Base-by-base conservation (phyloP, 2,888 invertebrate genomes). In the Pocota personata region DNA sequence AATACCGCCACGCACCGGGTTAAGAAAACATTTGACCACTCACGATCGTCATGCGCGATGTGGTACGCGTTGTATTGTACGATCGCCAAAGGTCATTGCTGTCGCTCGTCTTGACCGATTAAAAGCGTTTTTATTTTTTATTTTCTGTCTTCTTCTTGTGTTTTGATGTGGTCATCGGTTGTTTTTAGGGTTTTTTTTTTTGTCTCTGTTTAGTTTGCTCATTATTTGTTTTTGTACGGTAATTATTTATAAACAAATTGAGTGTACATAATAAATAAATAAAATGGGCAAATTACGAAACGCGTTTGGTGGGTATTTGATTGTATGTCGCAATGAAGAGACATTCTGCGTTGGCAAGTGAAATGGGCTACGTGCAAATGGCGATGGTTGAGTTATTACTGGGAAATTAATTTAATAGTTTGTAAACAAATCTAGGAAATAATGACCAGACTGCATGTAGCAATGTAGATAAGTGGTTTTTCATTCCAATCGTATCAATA, bases 71-170 rank as follows among this genome's bases (percentile, higher is more conserved):
- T 27, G 40, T 52, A 57, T 71, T 35, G 43, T 67, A 37, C 35
- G 46, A 35, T 76, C 64, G 69, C 62, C 77, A 77, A 82, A 72
- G 82, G 77, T 82, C 77, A 77, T 82, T 77, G 76, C 48, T 71
- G 69, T 76, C 27, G 35, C 46, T 50, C 57, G 71, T 77, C 71
- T 77, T 71, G 71, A 66, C 64, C 71, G 77, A 77, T 77, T 62
- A 62, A 69, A 57, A 24, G 66, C 52, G 37, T 8, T 40, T 32
- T 62, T 4, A 12, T 35, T 19, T 43, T 24, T 24, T n/a, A n/a
- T 60, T 40, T 10, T 14, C 27, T 43, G 16, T 43, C 21, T 32
- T 55, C 10, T 30, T 37, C 37, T 75, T 50, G 12, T 58, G 1
- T 19, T 48, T 40, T 21, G 60, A 40, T 69, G 80, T 64, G 40